Conservation (phyloP, 1,140 invertebrate species). For the Micrasema longulum region DNA sequence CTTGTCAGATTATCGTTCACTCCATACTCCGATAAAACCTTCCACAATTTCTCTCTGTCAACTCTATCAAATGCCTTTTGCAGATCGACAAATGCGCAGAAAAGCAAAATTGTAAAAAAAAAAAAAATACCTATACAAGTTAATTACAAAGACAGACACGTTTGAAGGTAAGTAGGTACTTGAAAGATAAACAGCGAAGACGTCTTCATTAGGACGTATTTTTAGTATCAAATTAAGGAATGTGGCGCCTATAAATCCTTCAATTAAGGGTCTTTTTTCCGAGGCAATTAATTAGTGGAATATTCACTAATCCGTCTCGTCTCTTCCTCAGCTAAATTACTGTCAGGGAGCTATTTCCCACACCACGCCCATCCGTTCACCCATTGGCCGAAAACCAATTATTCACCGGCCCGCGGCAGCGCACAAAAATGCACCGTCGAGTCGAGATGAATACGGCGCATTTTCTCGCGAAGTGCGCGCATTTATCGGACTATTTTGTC, state of each 20-base stretch:
- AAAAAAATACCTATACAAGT: no score
- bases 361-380: background rate
- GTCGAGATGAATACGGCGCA: background rate
- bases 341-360: background rate
- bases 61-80: no score
- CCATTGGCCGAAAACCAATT: conserved; percentile 17
- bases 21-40: no score
- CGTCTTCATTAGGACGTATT: no score
- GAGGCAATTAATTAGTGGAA: background rate
- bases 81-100: no score
- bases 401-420: background rate
- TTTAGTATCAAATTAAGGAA: background rate
- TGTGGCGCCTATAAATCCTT: conserved; percentile 13
- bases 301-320: conserved; percentile 26
- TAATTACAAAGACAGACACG: no score
- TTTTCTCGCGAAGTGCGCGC: background rate
- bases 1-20: no score
- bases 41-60: no score
- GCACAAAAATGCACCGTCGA: background rate
- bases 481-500: conserved; percentile 10
- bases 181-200: no score
- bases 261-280: background rate
- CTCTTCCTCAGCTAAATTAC: conserved; percentile 13
- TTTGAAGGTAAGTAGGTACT: no score
- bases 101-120: no score